Evolutionary conservation across 2,797 vertebrate species (phyloP).

Genomic region (Chloroceryle inda): DNA sequence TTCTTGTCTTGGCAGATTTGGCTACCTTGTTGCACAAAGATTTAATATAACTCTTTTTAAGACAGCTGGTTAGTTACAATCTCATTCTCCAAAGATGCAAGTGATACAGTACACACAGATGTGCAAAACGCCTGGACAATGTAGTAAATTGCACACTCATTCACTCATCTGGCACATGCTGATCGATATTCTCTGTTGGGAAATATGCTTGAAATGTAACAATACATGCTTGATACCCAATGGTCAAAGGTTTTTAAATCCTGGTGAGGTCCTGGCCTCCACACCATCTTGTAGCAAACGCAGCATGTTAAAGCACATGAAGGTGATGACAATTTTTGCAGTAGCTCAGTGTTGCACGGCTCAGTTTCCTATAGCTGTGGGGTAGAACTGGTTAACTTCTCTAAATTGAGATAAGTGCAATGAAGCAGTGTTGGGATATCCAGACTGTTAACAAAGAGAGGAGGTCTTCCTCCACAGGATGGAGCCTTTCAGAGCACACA

Average conservation of each 20-base stretch:
- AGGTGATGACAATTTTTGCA: background rate
- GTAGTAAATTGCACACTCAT: background rate
- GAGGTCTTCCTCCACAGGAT: too few species aligned
- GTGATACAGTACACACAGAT: background rate
- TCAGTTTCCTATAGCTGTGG: background rate
- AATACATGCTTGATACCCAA: background rate
- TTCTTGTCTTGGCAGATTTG: constrained; percentile 1
- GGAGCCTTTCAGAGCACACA: background rate
- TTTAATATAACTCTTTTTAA: background rate
- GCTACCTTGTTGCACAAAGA: background rate
- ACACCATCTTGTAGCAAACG: background rate
- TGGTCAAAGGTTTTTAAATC: background rate
- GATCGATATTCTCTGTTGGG: background rate
- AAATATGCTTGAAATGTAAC: background rate
- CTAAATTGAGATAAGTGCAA: background rate
- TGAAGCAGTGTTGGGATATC: background rate
- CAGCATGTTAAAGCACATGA: background rate
- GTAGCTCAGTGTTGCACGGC: background rate
- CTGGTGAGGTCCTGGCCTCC: background rate
- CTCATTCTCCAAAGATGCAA: background rate
- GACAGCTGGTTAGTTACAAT: background rate
- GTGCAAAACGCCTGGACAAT: background rate
- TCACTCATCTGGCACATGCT: background rate
- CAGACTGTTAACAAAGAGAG: background rate
- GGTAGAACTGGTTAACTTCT: background rate